A percentile compares a stretch with the other conserved stretches of the same genome.
Evolutionary conservation across 2,888 invertebrate genomes (phyloP).

Genomic region (Melieria omissa): DNA sequence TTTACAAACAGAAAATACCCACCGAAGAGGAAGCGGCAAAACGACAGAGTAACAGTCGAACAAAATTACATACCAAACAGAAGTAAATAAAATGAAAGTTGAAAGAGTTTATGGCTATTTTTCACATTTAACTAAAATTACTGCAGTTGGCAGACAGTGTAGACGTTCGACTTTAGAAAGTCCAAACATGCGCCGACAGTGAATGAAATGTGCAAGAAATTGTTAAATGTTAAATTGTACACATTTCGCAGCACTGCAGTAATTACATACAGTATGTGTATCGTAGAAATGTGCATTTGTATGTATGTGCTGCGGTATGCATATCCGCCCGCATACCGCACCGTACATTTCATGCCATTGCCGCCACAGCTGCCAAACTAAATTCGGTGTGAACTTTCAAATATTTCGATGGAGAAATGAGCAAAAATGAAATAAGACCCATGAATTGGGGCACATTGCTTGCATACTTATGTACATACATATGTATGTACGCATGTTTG

Average conservation of each 20-base stretch:
- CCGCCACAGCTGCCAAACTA: neutral
- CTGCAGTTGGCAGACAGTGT: neutral
- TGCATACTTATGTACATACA: neutral
- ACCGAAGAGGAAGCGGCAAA: neutral
- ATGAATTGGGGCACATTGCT: neutral
- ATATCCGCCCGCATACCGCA: too few species aligned
- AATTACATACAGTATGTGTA: too few species aligned
- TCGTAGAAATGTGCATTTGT: too few species aligned
- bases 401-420: slow-evolving; percentile 2
- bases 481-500: neutral
- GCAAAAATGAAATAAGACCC: slow-evolving; percentile 6
- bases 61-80: too few species aligned
- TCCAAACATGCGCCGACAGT: slow-evolving; percentile 1
- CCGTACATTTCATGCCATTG: too few species aligned
- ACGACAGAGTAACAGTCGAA: neutral
- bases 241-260: too few species aligned
- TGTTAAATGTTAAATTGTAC: neutral
- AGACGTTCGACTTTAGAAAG: slow-evolving; percentile 1
- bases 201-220: neutral
- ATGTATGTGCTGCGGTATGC: too few species aligned
- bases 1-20: neutral
- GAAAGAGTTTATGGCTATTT: slow-evolving; percentile 1
- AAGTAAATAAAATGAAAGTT: neutral
- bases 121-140: neutral
- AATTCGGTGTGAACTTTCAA: slow-evolving; percentile 26